Conservation (phyloP, 2,888 invertebrate species). For the Plebejus argus region DNA sequence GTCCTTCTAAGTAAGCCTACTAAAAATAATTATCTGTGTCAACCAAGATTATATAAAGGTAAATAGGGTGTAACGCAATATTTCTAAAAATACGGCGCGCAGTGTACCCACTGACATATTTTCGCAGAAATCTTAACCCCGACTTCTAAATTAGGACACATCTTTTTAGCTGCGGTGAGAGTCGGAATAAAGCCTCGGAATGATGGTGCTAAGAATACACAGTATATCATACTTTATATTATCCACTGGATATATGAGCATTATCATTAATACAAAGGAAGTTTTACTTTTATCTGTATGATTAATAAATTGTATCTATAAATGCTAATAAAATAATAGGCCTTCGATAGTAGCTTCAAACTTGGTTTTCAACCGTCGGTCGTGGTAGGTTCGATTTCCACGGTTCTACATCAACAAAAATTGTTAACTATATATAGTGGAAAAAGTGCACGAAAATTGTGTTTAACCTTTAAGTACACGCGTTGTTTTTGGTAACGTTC, state of each 20-base stretch:
- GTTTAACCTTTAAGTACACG: no score
- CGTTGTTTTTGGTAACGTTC: no score
- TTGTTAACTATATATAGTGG: no score
- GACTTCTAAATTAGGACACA: conserved; percentile 20
- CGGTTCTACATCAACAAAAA: no score
- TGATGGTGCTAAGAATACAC: not conserved
- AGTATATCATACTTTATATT: not conserved
- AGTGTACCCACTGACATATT: conserved; percentile 22
- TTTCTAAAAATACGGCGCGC: conserved; percentile 2
- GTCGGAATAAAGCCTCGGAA: not conserved
- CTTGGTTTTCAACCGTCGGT: no score
- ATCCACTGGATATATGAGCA: not conserved
- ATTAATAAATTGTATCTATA: no score
- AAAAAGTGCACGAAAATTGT: no score
- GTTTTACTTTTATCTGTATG: no score
- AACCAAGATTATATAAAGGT: not conserved
- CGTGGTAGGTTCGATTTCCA: no score
- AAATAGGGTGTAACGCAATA: not conserved
- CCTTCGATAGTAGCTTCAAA: no score
- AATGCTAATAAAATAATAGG: no score
- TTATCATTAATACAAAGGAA: not conserved
- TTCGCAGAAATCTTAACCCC: conserved; percentile 20
- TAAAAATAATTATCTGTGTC: not conserved
- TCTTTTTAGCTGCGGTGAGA: not conserved
- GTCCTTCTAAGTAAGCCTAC: not conserved